phyloP scores from a whole-genome alignment of 1,140 invertebrate species.

The Zaprionus capensis region DNA sequence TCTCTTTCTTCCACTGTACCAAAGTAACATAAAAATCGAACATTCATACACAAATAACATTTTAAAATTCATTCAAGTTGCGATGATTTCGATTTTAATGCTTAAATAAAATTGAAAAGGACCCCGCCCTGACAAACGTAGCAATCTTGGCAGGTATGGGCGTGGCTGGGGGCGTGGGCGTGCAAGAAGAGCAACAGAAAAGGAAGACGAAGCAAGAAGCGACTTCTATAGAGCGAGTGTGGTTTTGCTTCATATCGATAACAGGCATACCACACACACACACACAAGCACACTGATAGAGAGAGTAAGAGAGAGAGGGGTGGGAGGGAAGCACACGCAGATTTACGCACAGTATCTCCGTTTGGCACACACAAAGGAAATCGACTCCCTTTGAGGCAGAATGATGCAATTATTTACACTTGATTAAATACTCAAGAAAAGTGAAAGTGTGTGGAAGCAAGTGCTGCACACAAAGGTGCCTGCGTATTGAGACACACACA shows the following conservation, averaged over 20 bases:
- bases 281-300: conserved; percentile 7
- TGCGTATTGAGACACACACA: not conserved
- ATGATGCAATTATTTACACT: conserved; percentile 82
- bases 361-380: conserved; percentile 71
- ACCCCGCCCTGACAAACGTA: conserved; percentile 2
- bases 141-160: not conserved
- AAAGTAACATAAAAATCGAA: conserved; percentile 12
- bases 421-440: conserved; percentile 83
- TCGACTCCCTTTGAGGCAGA: conserved; percentile 78
- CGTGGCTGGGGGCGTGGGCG: conserved; percentile 7
- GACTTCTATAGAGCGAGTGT: conserved; percentile 19
- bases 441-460: conserved; percentile 80
- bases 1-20: not conserved
- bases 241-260: conserved; percentile 61
- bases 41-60: conserved; percentile 43
- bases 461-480: conserved; percentile 19
- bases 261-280: conserved; percentile 26
- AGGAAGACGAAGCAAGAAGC: not conserved
- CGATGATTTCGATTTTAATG: conserved; percentile 66
- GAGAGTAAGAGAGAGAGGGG: not conserved
- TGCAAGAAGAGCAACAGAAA: not conserved
- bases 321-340: not conserved
- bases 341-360: conserved; percentile 52
- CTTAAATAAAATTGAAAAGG: conserved; percentile 52
- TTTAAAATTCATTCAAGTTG: conserved; percentile 58